A percentile compares a stretch with the other conserved stretches of the same genome.
phyloP scores from a whole-genome alignment of 2,113 vertebrate species.

The Oncorhynchus clarkii region DNA sequence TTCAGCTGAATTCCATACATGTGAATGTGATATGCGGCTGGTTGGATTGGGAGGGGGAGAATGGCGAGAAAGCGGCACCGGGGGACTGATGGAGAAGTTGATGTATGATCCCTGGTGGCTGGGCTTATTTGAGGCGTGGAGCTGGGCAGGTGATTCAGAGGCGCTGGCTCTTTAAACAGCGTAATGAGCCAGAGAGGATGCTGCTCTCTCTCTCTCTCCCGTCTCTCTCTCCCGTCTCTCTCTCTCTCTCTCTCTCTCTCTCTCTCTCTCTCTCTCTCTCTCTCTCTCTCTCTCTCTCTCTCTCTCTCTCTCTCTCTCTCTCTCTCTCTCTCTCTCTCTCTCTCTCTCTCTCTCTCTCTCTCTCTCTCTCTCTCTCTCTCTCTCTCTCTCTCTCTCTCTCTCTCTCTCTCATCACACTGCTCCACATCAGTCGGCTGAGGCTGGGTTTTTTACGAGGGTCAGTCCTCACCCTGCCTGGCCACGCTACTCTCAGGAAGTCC shows the following conservation, averaged over 20 bases:
- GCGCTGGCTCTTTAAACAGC: slow-evolving; percentile 73
- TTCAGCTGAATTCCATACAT: slow-evolving; percentile 16
- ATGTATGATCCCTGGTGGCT: slow-evolving; percentile 68
- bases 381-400: too few relatives aligned
- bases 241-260: background rate
- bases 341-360: background rate
- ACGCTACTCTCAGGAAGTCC: background rate
- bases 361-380: background rate
- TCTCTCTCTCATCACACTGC: background rate
- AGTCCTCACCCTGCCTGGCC: background rate
- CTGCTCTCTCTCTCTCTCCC: background rate
- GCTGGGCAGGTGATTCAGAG: slow-evolving; percentile 66
- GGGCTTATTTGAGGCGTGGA: slow-evolving; percentile 62
- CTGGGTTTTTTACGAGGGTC: background rate
- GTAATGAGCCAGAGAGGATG: slow-evolving; percentile 71
- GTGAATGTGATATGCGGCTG: background rate
- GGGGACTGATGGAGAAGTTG: slow-evolving; percentile 54
- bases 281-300: too few relatives aligned
- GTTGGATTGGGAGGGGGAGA: slow-evolving; percentile 16
- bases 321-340: background rate
- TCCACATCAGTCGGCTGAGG: background rate
- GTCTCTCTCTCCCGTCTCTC: background rate
- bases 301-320: background rate
- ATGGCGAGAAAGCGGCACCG: slow-evolving; percentile 42
- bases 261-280: too few relatives aligned